These are phyloP conservation scores for Bombus picipes DNA, from an alignment of 1,140 invertebrate genomes.

Conservation along the genomic window DNA sequence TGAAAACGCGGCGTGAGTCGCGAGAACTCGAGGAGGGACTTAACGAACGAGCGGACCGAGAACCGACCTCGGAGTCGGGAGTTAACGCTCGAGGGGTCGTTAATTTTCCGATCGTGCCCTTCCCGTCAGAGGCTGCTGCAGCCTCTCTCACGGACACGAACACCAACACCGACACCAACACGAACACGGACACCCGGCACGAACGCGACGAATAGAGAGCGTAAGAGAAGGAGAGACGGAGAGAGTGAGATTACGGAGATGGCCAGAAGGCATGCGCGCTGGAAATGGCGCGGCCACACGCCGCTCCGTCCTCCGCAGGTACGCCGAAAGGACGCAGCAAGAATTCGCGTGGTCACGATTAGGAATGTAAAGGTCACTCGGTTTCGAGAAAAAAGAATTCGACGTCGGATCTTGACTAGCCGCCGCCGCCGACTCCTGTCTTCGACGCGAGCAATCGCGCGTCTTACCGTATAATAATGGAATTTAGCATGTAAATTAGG, in stretches of 20 bases:
- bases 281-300: slow-evolving; percentile 62
- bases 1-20: slow-evolving; percentile 68
- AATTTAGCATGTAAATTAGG: no score
- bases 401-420: background rate
- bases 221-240: background rate
- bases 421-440: background rate
- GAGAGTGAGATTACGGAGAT: slow-evolving; percentile 26
- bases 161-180: background rate
- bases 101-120: slow-evolving; percentile 74
- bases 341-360: slow-evolving; percentile 61
- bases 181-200: background rate
- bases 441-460: background rate
- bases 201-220: background rate
- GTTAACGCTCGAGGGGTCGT: slow-evolving; percentile 71
- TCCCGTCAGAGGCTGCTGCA: slow-evolving; percentile 58
- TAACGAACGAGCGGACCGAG: slow-evolving; percentile 64
- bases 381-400: slow-evolving; percentile 31
- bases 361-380: slow-evolving; percentile 52
- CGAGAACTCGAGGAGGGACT: slow-evolving; percentile 65
- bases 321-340: slow-evolving; percentile 47
- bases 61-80: slow-evolving; percentile 65
- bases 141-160: slow-evolving; percentile 18
- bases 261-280: slow-evolving; percentile 63
- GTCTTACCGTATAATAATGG: no score
- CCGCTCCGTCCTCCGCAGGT: slow-evolving; percentile 27